These are phyloP conservation scores for Notodonta ziczac DNA, from an alignment of 2,888 invertebrate genomes.

Conservation along the genomic window DNA sequence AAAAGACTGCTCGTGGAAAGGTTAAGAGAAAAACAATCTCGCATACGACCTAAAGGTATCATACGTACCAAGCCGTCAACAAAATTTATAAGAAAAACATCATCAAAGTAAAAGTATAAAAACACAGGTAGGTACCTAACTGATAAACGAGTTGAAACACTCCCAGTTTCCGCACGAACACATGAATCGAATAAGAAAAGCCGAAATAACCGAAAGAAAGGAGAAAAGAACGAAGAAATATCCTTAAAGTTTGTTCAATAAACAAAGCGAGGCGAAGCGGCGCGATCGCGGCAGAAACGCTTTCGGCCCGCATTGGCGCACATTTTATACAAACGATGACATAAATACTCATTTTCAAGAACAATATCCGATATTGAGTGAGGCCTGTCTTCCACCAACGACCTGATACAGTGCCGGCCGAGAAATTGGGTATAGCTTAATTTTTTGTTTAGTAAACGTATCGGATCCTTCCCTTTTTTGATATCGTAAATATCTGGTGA, in stretches of 20 bases:
- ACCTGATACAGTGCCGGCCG: slow-evolving; percentile 51
- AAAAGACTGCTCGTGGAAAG: too few species aligned
- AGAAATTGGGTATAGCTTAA: slow-evolving; percentile 43
- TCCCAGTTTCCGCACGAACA: slow-evolving; percentile 34
- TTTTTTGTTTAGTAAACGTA: slow-evolving; percentile 36
- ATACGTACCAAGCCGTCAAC: too few species aligned
- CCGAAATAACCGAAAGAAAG: slow-evolving; percentile 38
- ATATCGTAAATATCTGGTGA: slow-evolving; percentile 41
- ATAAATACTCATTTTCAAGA: slow-evolving; percentile 83
- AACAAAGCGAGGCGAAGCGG: slow-evolving; percentile 50
- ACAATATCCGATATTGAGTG: slow-evolving; percentile 85
- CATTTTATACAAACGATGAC: slow-evolving; percentile 82
- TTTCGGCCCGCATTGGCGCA: slow-evolving; percentile 57
- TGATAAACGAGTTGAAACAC: slow-evolving; percentile 47
- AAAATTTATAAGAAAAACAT: neutral
- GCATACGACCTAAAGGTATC: too few species aligned
- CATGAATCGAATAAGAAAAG: slow-evolving; percentile 44
- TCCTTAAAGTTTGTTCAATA: slow-evolving; percentile 48
- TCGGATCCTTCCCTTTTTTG: slow-evolving; percentile 43
- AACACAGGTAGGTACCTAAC: slow-evolving; percentile 12
- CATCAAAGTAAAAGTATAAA: neutral
- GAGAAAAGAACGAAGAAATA: slow-evolving; percentile 44
- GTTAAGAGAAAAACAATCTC: too few species aligned
- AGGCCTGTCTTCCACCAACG: slow-evolving; percentile 74
- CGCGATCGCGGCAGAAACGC: slow-evolving; percentile 57